These are phyloP conservation scores for Sicus ferrugineus DNA, from an alignment of 2,888 invertebrate species.

Conservation along the genomic window DNA sequence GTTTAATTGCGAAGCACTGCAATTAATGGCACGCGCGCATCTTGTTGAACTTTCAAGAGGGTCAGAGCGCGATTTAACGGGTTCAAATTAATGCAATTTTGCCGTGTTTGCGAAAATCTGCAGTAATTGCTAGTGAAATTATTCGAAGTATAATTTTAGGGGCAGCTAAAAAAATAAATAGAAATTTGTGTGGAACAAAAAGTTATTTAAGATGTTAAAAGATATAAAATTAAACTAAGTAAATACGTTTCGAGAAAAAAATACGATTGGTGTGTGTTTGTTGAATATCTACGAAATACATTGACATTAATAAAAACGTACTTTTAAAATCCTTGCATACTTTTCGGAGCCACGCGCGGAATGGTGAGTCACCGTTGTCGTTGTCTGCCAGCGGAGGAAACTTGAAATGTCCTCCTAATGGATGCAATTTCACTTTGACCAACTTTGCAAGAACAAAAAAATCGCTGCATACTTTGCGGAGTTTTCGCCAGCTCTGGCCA, in stretches of 20 bases:
- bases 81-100: not conserved
- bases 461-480: not conserved
- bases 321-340: conserved; percentile 10
- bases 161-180: not conserved
- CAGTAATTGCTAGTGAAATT: not conserved
- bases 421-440: not conserved
- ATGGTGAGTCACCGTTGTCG: not conserved
- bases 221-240: no score
- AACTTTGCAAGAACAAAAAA: not conserved
- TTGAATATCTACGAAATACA: no score
- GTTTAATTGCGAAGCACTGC: conserved; percentile 4
- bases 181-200: no score
- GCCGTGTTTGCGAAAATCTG: not conserved
- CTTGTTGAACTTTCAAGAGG: not conserved
- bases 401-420: not conserved
- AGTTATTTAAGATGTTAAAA: no score
- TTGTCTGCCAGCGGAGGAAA: no score
- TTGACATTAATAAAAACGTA: no score
- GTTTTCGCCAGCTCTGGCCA: not conserved
- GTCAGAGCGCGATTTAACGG: not conserved
- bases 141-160: no score
- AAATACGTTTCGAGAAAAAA: no score
- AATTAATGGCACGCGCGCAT: conserved; percentile 1
- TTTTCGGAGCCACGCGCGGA: not conserved
- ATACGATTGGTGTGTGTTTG: no score